Evolutionary conservation across 2,888 invertebrate species (phyloP).

Genomic region (Drosophila tanythrix): DNA sequence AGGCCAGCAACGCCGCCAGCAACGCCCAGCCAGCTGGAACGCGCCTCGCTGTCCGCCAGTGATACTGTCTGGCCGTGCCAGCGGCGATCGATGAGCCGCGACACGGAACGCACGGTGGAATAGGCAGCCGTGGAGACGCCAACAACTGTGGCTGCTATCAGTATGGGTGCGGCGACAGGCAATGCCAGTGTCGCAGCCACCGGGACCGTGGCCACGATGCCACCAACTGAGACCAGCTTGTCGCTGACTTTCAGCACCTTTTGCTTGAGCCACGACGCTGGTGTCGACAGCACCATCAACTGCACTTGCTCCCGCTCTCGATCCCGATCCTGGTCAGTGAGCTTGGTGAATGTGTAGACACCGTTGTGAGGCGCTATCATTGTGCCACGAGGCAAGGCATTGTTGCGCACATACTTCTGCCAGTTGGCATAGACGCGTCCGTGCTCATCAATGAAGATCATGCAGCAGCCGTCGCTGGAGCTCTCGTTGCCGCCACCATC

Average conservation of each 20-base stretch:
- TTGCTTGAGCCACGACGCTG: constrained; percentile 46
- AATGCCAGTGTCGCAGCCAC: constrained; percentile 59
- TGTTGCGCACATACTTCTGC: constrained; percentile 84
- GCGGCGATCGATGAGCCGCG: constrained; percentile 62
- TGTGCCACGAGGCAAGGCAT: constrained; percentile 84
- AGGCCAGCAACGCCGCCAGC: constrained; percentile 70
- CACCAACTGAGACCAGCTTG: constrained; percentile 63
- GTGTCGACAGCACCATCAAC: constrained; percentile 68
- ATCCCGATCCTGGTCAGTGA: constrained; percentile 9
- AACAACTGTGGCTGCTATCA: constrained; percentile 62
- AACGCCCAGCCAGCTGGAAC: constrained; percentile 77
- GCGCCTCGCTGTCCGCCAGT: constrained; percentile 66
- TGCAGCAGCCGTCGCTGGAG: constrained; percentile 75
- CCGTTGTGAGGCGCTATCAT: constrained; percentile 85
- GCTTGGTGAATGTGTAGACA: constrained; percentile 63
- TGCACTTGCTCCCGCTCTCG: constrained; percentile 46
- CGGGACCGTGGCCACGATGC: constrained; percentile 63
- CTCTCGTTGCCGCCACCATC: constrained; percentile 45
- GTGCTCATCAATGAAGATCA: constrained; percentile 80
- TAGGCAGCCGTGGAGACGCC: constrained; percentile 66
- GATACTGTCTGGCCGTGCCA: constrained; percentile 72
- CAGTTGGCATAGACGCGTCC: constrained; percentile 85
- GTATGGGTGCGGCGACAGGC: constrained; percentile 61
- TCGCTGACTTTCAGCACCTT: constrained; percentile 63
- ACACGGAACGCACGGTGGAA: constrained; percentile 63